A percentile compares a stretch with the other conserved stretches of the same genome.
phyloP scores from a whole-genome alignment of 92 coral and sea anemone species.

The Bergia puertoricense region DNA sequence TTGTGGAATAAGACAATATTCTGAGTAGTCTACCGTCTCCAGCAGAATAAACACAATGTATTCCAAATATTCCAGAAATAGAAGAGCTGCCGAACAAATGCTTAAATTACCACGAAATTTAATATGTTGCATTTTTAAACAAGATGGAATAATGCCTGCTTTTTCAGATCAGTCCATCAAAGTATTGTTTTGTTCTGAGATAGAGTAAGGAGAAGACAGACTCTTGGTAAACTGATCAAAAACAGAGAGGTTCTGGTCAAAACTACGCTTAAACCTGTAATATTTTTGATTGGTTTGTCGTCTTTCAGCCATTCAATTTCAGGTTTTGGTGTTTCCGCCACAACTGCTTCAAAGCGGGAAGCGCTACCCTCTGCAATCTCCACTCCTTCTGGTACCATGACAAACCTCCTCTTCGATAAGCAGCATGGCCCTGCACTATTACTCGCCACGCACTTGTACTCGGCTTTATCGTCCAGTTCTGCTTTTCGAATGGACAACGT shows the following conservation, averaged over 20 bases:
- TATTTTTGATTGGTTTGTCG: constrained; percentile 73
- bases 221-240: constrained; percentile 7
- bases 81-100: too few relatives aligned
- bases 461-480: constrained; percentile 77
- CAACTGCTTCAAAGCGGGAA: constrained; percentile 69
- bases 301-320: constrained; percentile 96
- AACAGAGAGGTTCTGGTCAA: constrained; percentile 72
- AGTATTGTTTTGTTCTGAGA: too few relatives aligned
- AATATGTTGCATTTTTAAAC: too few relatives aligned
- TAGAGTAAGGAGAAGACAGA: too few relatives aligned
- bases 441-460: constrained; percentile 85
- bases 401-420: constrained; percentile 73
- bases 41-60: too few relatives aligned
- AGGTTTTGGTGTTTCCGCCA: constrained; percentile 79
- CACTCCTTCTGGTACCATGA: constrained; percentile 58
- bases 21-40: too few relatives aligned
- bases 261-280: constrained; percentile 71
- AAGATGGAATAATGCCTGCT: too few relatives aligned
- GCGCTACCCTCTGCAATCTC: constrained; percentile 72
- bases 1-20: too few relatives aligned
- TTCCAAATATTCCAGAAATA: too few relatives aligned
- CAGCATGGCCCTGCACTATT: constrained; percentile 87
- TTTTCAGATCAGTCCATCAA: too few relatives aligned
- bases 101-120: too few relatives aligned
- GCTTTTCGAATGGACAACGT: constrained; percentile 69